Evolutionary conservation across 2,113 vertebrate genomes (phyloP).

Genomic region (Spheniscus mendiculus): DNA sequence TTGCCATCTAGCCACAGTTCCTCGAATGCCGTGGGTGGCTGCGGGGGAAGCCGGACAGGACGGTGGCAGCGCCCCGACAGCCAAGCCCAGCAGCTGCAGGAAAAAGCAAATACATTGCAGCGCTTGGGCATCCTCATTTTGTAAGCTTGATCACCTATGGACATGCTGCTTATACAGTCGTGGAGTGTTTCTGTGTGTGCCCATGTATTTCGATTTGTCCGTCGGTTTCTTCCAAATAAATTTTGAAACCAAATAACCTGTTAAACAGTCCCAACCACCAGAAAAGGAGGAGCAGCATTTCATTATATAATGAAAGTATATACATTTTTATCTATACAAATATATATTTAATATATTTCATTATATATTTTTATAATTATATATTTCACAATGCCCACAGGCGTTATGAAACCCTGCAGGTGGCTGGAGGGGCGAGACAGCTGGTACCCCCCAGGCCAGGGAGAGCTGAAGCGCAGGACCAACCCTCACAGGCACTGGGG

Average conservation of each 20-base stretch:
- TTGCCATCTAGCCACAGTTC: not conserved
- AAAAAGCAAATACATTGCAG: not conserved
- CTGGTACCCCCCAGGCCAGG: too few relatives aligned
- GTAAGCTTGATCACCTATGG: not conserved
- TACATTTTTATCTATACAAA: not conserved
- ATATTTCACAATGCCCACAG: not conserved
- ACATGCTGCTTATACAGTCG: not conserved
- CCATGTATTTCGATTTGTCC: not conserved
- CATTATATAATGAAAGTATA: not conserved
- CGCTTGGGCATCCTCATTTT: rapidly evolving
- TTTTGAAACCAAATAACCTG: not conserved
- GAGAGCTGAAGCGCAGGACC: not conserved
- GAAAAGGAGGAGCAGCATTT: not conserved
- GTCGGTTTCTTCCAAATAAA: not conserved
- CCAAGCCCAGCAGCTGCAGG: rapidly evolving
- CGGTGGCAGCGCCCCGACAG: rapidly evolving
- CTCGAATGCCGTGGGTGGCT: rapidly evolving
- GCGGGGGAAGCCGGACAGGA: rapidly evolving
- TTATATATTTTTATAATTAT: not conserved
- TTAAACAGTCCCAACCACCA: not conserved
- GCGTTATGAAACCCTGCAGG: not conserved
- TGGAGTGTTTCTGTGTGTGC: not conserved
- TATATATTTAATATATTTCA: not conserved
- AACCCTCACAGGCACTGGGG: not conserved
- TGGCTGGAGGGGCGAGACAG: not conserved